Base-by-base conservation (phyloP, 2,797 vertebrate species). In the Pelodytes ibericus region DNA sequence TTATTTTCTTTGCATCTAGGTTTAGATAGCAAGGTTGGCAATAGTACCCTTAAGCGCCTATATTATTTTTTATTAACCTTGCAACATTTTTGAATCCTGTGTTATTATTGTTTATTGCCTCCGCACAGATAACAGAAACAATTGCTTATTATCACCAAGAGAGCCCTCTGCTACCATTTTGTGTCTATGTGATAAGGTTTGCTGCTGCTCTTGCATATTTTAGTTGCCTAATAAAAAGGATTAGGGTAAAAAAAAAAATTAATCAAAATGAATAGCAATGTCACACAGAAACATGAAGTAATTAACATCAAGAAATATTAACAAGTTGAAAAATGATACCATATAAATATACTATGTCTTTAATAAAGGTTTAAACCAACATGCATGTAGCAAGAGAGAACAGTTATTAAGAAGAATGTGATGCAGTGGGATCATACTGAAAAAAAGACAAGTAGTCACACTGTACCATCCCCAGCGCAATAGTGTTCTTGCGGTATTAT, bases 71-170 rank as follows among this genome's bases (percentile, higher is more conserved):
- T 25, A 58, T 66, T 64, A 74, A 62, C 72, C 51, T 58, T 33
- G 63, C 51, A 74, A 66, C 57, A 29, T 67, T 24, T 74, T 22
- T 49, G 63, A 41, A 74, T 57, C n/a, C n/a, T 25, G 56, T 66
- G 57, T 74, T 67, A 33, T 59, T 74, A 47, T 64, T 74, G 72
- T 65, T 74, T 57, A 49, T 47, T 44, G 22, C 20, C 16, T 66
- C 51, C 47, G 10, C 26, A 27, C 11, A 26, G 20, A 47, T 26
- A 47, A 74, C 27, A 67, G 36, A 58, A 58, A 58, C 63, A 67
- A 27, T 31, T 59, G 13, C 39, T 25, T 51, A 63, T 22, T 49
- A 74, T 74, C 53, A 59, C 63, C 72, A 58, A 74, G 72, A 74
- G 63, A 67, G 63, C 26, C 15, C 2, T 59, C 47, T 59, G 25